Evolutionary conservation across 2,888 invertebrate genomes (phyloP), one percentile per base, ranked within the genome.

Genomic region (Hanleya hanleyi): DNA sequence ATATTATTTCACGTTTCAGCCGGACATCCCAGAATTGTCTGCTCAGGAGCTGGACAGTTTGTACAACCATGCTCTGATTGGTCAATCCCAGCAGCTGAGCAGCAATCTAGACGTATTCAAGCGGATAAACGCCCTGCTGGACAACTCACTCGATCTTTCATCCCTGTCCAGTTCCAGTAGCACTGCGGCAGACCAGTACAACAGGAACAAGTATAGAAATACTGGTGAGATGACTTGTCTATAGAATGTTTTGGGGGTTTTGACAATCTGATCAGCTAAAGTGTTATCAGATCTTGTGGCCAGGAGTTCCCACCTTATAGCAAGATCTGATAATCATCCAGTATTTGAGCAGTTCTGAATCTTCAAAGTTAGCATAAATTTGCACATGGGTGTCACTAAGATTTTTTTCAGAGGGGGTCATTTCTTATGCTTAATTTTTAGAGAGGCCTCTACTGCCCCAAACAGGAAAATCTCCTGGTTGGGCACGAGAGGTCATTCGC

Each of bases 61-160:
- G 1, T 57, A 57, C 57, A 57, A 57, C 57, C 57, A 57, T 9
- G 57, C 57, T 3, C 26, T 57, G 32, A 29, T 15, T 22, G 32
- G 32, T 29, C 57, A 57, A 26, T 57, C 57, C 1, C 57, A 4
- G 2, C 57, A 18, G 26, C 4, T 57, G 57, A 57, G 29, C 29
- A 32, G 22, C 67, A 89, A 86, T 70, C 70, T 84, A 67, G 90
- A 91, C 67, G 84, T 91, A 49, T 87, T 89, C 74, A 87, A 89
- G 70, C 83, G 87, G 35, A 89, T 91, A 71, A 91, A 90, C 83
- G 89, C 90, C 50, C 84, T 91, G 77, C 83, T 91, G 66, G 90
- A 90, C 75, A 90, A 90, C 80, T 84, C 89, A 1, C 77, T 90
- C 22, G 91, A 91, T 70, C 76, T 90, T 33, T 80, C 81, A 35